phyloP scores from a whole-genome alignment of 1,140 invertebrate species.

The Mamestra configurata region DNA sequence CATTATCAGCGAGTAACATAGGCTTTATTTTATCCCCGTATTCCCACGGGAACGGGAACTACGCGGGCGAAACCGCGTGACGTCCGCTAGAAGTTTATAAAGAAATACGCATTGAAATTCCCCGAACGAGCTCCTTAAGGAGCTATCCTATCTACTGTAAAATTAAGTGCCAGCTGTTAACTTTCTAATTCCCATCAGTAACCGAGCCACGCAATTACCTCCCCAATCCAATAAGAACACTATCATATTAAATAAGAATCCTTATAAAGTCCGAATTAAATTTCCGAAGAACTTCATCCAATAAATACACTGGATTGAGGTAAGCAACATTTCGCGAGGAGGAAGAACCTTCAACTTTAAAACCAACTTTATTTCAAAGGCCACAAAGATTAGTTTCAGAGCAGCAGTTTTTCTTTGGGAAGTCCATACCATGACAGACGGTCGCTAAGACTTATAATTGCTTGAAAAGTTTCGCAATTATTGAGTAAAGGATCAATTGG shows the following conservation, averaged over 20 bases:
- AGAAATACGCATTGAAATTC: too few relatives aligned
- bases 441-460: conserved; percentile 47
- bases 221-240: too few relatives aligned
- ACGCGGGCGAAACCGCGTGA: too few relatives aligned
- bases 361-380: not conserved
- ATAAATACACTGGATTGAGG: conserved; percentile 21
- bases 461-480: conserved; percentile 43
- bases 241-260: conserved; percentile 45
- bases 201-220: too few relatives aligned
- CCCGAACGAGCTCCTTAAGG: too few relatives aligned
- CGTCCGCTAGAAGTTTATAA: too few relatives aligned
- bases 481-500: conserved; percentile 23
- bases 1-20: too few relatives aligned
- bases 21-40: too few relatives aligned
- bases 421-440: conserved; percentile 23
- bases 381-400: not conserved
- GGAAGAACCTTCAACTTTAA: not conserved
- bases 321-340: not conserved
- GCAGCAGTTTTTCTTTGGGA: not conserved
- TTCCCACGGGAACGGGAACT: too few relatives aligned
- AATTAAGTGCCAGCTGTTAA: too few relatives aligned
- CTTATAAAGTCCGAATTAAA: conserved; percentile 54
- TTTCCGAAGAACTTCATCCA: conserved; percentile 48
- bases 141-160: too few relatives aligned
- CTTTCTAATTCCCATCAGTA: too few relatives aligned